Evolutionary conservation across 2,113 vertebrate species (phyloP), one percentile per base, ranked within the genome.

Genomic region (Heterotis niloticus): DNA sequence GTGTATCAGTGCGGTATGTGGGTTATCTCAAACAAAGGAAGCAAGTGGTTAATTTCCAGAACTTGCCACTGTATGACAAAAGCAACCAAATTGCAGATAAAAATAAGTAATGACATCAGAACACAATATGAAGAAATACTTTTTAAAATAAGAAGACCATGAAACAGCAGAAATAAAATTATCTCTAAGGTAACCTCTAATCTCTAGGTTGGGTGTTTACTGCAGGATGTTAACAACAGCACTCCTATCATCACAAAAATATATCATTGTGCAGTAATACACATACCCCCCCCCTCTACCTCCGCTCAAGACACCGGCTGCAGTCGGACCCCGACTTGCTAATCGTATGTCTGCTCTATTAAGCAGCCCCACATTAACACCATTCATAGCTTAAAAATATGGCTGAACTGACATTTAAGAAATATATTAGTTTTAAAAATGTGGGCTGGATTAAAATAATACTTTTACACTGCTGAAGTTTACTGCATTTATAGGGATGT

Each of bases 241-340:
- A 66, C 4, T 16, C 75, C 85, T 85, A 83, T 64, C 26, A 17
- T 13, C 78, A 60, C 78, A 86, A 84, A 80, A 75, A 88, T 79
- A 80, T 81, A 78, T 81, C 80, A 44, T 44, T 44, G 34, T 44
- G 34, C 34, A 65, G 7, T 44, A 44, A 44, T 44, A 44, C 7
- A 44, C 7, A 44, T n/a, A n/a, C n/a, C n/a, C n/a, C n/a, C n/a
- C 34, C 7, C 3, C 7, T 44, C 34, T 11, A 20, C 2, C 18
- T 62, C 13, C 12, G 13, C 10, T 62, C 13, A 62, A 11, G 13
- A 14, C 13, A 62, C 13, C 13, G 57, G 13, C 9, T 9, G 13
- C 13, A 59, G 57, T 13, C 13, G 13, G 13, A 59, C 13, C 13
- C 57, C 13, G n/a, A n/a, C n/a, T n/a, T n/a, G n/a, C n/a, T n/a